Evolutionary conservation across 2,797 vertebrate genomes (phyloP).

Genomic region (Smutsia temminckii): DNA sequence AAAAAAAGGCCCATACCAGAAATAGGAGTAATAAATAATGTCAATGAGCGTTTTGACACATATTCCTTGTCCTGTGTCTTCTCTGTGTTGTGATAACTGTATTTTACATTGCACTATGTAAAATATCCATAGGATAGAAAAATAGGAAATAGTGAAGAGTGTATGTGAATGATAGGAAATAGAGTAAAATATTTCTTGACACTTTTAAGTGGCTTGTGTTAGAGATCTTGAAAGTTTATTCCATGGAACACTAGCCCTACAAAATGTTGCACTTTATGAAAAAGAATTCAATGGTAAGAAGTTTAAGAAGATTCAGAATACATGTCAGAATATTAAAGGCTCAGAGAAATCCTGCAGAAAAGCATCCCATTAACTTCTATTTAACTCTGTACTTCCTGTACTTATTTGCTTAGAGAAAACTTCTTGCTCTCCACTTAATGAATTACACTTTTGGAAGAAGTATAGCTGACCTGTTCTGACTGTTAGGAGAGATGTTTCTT

Average conservation of each 20-base stretch:
- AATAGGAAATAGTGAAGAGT: not conserved
- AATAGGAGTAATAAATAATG: not conserved
- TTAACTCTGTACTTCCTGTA: not conserved
- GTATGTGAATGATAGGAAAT: not conserved
- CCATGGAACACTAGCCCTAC: not conserved
- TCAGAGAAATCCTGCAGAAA: constrained; percentile 14
- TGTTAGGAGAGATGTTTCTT: constrained; percentile 54
- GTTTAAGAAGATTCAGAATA: not conserved
- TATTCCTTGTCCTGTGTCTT: not conserved
- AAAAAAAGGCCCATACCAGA: not conserved
- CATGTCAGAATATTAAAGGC: not conserved
- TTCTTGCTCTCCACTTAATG: not conserved
- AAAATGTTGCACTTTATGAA: not conserved
- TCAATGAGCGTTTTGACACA: not conserved
- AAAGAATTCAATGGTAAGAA: not conserved
- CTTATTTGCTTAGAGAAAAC: not conserved
- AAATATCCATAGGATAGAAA: not conserved
- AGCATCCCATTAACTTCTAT: not conserved
- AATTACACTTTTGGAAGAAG: not conserved
- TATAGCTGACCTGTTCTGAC: constrained; percentile 17
- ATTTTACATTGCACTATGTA: not conserved
- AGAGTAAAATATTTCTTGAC: not conserved
- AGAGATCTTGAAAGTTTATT: constrained; percentile 1
- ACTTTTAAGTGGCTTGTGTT: not conserved
- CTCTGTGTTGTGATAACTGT: not conserved